Conservation (phyloP, 2,113 vertebrate genomes). For the Brachypodius melanocephalos region DNA sequence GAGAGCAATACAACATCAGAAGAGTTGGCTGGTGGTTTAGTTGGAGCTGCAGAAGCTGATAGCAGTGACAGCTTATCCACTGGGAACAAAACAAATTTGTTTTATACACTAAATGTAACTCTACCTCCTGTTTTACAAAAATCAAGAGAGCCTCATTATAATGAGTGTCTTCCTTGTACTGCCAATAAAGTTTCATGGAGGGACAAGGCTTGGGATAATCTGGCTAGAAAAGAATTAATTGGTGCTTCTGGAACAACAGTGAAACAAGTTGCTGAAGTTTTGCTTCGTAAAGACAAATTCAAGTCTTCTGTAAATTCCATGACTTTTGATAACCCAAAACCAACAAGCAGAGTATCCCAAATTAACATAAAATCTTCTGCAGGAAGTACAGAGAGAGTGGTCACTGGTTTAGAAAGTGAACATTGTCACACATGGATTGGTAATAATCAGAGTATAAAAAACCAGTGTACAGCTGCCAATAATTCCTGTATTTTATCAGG, state of each 20-base stretch:
- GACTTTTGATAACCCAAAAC: background rate
- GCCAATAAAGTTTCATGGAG: background rate
- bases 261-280: background rate
- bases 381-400: background rate
- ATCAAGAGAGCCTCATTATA: background rate
- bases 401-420: background rate
- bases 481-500: background rate
- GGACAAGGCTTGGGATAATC: slow-evolving; percentile 14
- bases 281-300: background rate
- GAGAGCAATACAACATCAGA: background rate
- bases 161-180: background rate
- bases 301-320: background rate
- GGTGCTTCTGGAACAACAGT: background rate
- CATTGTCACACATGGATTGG: background rate
- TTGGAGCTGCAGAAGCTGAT: background rate
- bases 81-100: background rate
- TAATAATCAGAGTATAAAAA: background rate
- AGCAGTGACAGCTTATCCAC: background rate
- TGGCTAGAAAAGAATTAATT: slow-evolving; percentile 14
- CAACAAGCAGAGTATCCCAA: background rate
- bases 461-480: background rate
- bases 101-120: background rate
- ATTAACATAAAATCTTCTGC: background rate
- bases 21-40: background rate
- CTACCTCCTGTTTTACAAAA: background rate